phyloP scores from a whole-genome alignment of 2,888 invertebrate species.

The Rotaria magnacalcarata region DNA sequence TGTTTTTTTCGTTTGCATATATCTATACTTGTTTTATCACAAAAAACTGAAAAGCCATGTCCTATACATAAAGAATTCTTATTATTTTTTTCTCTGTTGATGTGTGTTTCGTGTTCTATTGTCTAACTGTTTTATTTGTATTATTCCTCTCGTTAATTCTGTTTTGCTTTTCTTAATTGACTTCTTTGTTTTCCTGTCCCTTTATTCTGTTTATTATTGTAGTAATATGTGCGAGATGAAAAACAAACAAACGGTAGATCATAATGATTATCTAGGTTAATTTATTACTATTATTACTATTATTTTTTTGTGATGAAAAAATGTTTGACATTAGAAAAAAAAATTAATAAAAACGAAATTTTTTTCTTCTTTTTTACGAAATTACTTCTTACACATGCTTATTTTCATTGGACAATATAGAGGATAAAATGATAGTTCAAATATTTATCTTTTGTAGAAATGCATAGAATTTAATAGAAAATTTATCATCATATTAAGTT shows the following conservation, averaged over 20 bases:
- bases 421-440: no score
- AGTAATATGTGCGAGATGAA: neutral
- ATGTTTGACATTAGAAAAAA: neutral
- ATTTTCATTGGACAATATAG: no score
- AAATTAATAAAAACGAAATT: no score
- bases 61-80: conserved; percentile 5
- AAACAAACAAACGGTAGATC: neutral
- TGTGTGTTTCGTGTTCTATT: conserved; percentile 14
- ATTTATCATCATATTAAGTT: no score
- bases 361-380: no score
- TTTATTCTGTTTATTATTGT: conserved; percentile 13
- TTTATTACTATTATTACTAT: neutral
- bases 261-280: neutral
- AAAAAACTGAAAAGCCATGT: neutral
- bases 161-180: neutral
- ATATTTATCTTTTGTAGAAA: no score
- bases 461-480: no score
- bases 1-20: neutral
- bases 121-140: neutral
- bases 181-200: neutral
- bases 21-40: neutral
- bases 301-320: conserved; percentile 1
- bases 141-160: neutral
- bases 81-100: neutral
- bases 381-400: no score